Evolutionary conservation across 2,797 vertebrate genomes (phyloP), one percentile per base, ranked within the genome.

Genomic region (Neoniphon sammara): DNA sequence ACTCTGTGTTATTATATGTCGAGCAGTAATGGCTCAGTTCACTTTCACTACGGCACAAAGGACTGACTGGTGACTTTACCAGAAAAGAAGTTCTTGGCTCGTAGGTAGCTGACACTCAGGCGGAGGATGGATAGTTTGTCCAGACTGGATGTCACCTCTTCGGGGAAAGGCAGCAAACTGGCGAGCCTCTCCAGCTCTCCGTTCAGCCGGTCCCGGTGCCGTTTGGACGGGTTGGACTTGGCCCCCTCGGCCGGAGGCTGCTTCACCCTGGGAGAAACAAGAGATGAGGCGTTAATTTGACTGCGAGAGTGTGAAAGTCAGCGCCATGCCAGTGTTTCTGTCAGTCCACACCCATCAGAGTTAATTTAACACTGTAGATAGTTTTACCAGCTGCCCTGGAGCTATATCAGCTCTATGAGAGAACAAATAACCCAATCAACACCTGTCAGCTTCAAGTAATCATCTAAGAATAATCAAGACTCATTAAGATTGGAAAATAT

Each of bases 61-160:
- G 42, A 11, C 20, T 23, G 5, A 60, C 1, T 5, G 4, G 21
- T 18, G n/a, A 7, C 21, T 75, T 86, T 76, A 95, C 94, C 92
- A 4, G 88, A 85, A 83, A 94, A 93, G 92, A 94, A 94, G 90
- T 88, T 93, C 88, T 93, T 91, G 87, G 93, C 89, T 0, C 93
- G 78, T 36, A 95, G 93, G 89, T 91, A 95, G 85, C 92, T 93
- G 75, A 95, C 93, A 4, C 93, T 94, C 23, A 94, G 90, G 5
- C 93, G 90, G 12, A 94, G 91, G 87, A 95, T 93, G 83, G 94
- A 94, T 0, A 95, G 93, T 66, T 95, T 95, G 88, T 95, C 94
- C 89, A 95, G 89, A 0, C 93, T 92, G 57, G 94, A 84, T 20
- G 91, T 88, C 73, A 94, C 93, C 23, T 95, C 94, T 10, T 92